phyloP scores from a whole-genome alignment of 2,113 vertebrate genomes.

The Nettapus auritus region DNA sequence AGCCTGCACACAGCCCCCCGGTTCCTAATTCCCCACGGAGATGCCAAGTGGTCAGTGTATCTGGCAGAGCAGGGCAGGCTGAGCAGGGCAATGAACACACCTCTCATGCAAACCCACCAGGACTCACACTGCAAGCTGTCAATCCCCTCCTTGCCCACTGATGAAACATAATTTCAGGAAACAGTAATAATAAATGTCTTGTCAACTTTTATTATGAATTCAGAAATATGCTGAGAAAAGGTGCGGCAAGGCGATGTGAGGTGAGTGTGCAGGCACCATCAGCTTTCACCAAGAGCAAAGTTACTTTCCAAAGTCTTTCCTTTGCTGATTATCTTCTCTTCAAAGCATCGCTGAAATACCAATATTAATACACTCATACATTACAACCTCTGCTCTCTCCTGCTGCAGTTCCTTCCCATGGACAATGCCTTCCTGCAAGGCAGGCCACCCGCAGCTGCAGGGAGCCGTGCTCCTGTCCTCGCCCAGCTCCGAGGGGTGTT shows the following conservation, averaged over 20 bases:
- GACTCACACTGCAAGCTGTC: rapidly evolving
- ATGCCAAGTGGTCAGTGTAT: neutral
- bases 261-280: rapidly evolving
- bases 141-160: neutral
- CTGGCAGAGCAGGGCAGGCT: neutral
- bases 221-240: neutral
- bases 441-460: rapidly evolving
- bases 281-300: neutral
- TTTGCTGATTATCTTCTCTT: neutral
- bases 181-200: neutral
- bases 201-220: neutral
- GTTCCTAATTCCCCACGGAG: rapidly evolving
- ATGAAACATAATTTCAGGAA: neutral
- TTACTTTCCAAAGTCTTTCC: neutral
- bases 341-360: rapidly evolving
- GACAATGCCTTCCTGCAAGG: neutral
- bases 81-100: rapidly evolving
- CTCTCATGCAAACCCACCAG: rapidly evolving
- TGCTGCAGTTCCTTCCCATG: neutral
- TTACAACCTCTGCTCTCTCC: rapidly evolving
- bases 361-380: neutral
- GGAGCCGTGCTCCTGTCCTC: neutral
- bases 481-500: neutral
- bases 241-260: neutral
- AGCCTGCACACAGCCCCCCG: neutral